Base-by-base conservation (phyloP, 2,888 invertebrate species). In the Heliconius aoede region DNA sequence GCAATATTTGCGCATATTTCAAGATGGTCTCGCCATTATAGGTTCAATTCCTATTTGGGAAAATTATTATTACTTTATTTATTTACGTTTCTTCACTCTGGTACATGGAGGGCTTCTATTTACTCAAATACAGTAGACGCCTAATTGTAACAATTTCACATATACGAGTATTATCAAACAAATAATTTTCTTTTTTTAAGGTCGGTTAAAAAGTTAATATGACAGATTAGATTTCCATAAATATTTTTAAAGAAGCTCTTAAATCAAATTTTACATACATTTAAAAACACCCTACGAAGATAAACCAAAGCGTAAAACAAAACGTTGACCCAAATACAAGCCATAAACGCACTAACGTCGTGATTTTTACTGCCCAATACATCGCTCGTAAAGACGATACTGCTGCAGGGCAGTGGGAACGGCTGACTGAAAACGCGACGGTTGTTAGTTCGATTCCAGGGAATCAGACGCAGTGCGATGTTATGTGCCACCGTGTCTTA, bases 291-390 rank as follows among this genome's bases (percentile, higher is more conserved):
- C n/a, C 15, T 55, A n/a, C 69, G 4, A 32, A 55, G 51, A 40
- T 73, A 73, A 58, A 62, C 60, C 24, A 18, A 28, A 73, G 67
- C 65, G 67, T 55, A 67, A 72, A 74, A 78, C 74, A 74, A 72
- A 77, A 72, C 65, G 77, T 74, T 76, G 77, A 79, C 77, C 79
- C 68, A 69, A 64, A 79, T 78, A 77, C 73, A 72, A 80, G 80
- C 73, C 76, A 78, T 81, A 81, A 81, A 80, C 74, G 76, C 80
- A 76, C 67, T 67, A 76, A 74, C 77, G 78, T 83, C 81, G 79
- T 82, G 81, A 81, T 81, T 80, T 81, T 82, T 82, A 83, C 76
- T 78, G 75, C 76, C 79, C 80, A 79, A 80, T 80, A 79, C 79
- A 75, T 75, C 61, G 76, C 60, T 79, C 80, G 78, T 83, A 80